Conservation (phyloP, 1,140 invertebrate species). For the Drosophila virilis region DNA sequence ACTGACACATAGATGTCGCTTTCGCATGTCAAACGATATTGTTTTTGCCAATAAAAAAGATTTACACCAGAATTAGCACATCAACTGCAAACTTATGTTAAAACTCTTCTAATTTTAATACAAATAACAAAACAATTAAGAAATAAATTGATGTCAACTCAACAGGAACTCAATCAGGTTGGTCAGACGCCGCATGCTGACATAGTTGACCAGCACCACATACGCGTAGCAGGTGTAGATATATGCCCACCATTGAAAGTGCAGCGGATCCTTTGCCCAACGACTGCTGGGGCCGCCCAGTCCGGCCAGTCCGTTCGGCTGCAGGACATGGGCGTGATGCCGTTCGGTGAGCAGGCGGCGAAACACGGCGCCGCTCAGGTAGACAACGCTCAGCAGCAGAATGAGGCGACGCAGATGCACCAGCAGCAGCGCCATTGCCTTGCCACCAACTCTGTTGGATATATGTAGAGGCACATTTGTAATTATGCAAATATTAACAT, state of each 20-base stretch:
- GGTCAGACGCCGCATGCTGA: slow-evolving; percentile 63
- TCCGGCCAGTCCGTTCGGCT: slow-evolving; percentile 49
- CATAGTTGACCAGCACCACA: slow-evolving; percentile 70
- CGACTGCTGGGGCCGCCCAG: slow-evolving; percentile 7
- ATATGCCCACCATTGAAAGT: slow-evolving; percentile 83
- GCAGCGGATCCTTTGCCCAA: slow-evolving; percentile 61
- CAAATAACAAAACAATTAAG: not conserved
- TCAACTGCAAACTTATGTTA: no score
- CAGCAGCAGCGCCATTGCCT: slow-evolving; percentile 65
- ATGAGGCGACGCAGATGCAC: slow-evolving; percentile 79
- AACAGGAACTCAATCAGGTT: slow-evolving; percentile 74
- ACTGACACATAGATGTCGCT: slow-evolving; percentile 30
- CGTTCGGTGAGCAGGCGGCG: slow-evolving; percentile 66
- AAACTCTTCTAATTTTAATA: not conserved
- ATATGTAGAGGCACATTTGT: not conserved
- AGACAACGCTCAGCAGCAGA: slow-evolving; percentile 75
- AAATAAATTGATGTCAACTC: slow-evolving; percentile 5
- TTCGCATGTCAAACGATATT: not conserved
- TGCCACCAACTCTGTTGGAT: slow-evolving; percentile 5
- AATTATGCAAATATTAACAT: not conserved
- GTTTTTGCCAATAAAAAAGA: not conserved
- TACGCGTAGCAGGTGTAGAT: slow-evolving; percentile 77
- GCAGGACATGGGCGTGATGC: slow-evolving; percentile 61
- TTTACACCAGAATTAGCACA: not conserved
- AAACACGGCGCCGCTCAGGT: slow-evolving; percentile 66